These are phyloP conservation scores for Erpornis zantholeuca DNA, from an alignment of 2,113 vertebrate genomes.

Conservation along the genomic window DNA sequence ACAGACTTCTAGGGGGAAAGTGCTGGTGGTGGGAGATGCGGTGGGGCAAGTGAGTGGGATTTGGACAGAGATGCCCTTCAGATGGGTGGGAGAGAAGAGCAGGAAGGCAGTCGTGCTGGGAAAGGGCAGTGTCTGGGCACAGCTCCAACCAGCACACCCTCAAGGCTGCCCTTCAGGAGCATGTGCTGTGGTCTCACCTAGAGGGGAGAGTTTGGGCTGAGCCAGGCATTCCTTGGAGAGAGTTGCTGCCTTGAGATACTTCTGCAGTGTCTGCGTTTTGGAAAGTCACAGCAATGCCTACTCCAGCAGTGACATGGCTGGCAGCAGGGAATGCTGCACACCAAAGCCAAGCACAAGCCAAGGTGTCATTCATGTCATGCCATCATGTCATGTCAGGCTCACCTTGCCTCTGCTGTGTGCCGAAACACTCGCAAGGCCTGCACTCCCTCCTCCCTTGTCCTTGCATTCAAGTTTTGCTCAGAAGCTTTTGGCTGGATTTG, in stretches of 20 bases:
- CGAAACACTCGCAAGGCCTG: rapidly evolving
- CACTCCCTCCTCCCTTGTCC: not conserved
- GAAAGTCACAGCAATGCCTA: not conserved
- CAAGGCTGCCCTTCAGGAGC: not conserved
- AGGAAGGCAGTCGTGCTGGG: not conserved
- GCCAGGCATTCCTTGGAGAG: rapidly evolving
- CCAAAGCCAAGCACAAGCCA: rapidly evolving
- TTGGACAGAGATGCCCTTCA: not conserved
- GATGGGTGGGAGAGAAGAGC: not conserved
- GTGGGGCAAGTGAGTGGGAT: rapidly evolving
- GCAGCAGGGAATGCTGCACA: not conserved
- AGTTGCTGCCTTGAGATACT: not conserved
- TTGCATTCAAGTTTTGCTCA: not conserved
- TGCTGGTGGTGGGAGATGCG: rapidly evolving
- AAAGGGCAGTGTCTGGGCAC: not conserved
- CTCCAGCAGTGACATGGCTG: not conserved
- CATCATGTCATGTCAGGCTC: not conserved
- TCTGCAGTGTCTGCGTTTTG: rapidly evolving
- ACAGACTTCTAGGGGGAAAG: no score
- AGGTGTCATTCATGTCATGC: rapidly evolving
- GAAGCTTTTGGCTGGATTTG: not conserved
- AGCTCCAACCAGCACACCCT: not conserved
- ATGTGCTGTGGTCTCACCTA: rapidly evolving
- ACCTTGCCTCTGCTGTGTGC: rapidly evolving
- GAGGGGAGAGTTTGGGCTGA: no score